phyloP scores from a whole-genome alignment of 30 jellyfish, hydroid and myxozoan species.

The Clytia hemisphaerica region DNA sequence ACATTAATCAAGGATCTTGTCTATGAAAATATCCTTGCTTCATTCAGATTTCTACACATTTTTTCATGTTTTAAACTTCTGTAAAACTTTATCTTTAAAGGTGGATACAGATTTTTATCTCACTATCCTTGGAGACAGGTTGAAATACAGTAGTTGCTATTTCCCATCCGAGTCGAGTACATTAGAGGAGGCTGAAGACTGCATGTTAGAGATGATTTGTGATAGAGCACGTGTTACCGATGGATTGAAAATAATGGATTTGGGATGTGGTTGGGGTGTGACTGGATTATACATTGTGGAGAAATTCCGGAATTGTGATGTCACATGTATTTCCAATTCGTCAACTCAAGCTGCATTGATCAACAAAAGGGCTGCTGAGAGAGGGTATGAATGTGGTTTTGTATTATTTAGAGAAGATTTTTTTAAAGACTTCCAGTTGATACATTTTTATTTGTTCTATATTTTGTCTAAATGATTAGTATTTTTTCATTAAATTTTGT shows the following conservation, averaged over 20 bases:
- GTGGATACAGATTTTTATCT: slow-evolving; percentile 61
- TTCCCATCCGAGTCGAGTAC: slow-evolving; percentile 40
- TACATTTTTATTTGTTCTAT: too few species aligned
- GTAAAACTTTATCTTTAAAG: not conserved
- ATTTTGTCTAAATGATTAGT: not conserved
- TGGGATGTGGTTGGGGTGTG: slow-evolving; percentile 94
- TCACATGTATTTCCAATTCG: slow-evolving; percentile 61
- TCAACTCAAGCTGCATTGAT: slow-evolving; percentile 52
- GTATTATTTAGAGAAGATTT: too few species aligned
- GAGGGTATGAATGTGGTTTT: slow-evolving; percentile 45
- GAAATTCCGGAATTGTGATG: slow-evolving; percentile 50
- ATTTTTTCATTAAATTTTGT: not conserved
- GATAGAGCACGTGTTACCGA: slow-evolving; percentile 48
- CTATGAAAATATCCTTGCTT: not conserved
- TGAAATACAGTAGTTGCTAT: slow-evolving; percentile 67
- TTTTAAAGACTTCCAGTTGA: too few species aligned
- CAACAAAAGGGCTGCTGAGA: slow-evolving; percentile 38
- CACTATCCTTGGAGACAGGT: slow-evolving; percentile 58
- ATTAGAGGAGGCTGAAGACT: slow-evolving; percentile 57
- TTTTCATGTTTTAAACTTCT: not conserved
- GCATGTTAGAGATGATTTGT: slow-evolving; percentile 52
- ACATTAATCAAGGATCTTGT: too few species aligned
- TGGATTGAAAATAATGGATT: slow-evolving; percentile 68
- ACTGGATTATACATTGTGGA: slow-evolving; percentile 64
- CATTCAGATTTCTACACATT: not conserved